Base-by-base conservation (phyloP, 2,888 invertebrate species). In the Apamea anceps region DNA sequence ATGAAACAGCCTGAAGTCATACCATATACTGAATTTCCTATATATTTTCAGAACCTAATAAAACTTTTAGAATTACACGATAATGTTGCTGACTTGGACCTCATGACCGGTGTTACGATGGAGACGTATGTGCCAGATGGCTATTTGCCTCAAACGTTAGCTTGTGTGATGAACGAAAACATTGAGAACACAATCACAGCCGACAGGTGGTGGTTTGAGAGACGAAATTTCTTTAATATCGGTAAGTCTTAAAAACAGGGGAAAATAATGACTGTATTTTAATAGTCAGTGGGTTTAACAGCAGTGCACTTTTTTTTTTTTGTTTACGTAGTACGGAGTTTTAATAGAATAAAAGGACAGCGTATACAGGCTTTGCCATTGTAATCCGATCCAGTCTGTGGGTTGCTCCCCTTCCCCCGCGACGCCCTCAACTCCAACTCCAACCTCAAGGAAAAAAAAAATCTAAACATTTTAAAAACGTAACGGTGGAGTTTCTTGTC, bases 131-230 rank as follows among this genome's bases (percentile, higher is more conserved):
- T 97, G 79, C 98, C 95, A 98, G 76, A 98, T 13, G 28, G 45
- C 32, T 48, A 98, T 97, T 99, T 62, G 99, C 99, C 37, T 98
- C 98, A 1, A 98, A 76, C 98, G 37, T 98, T 99, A 92, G 98
- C 98, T 80, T 99, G 99, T 91, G 96, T 99, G 80, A 98, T 99
- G 87, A 98, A 98, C 15, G 98, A 98, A 37, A 98, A 99, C 94
- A 98, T 99, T 95, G 97, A 98, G 89, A 98, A 98, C 90, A 96
- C 98, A 6, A 97, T 98, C 86, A 97, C 98, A 79, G 98, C 98
- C 37, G 99, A 99, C 94, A 97, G 99, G 89, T 98, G 98, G 95
- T 99, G 99, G 98, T 95, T 91, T 72, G 93, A 93, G 71, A 80
- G 90, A 48, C 92, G 92, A 4, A 72, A 88, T 18, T 91, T 91